Evolutionary conservation across 37 sponge, comb jelly and placozoan species (phyloP).

Genomic region (Theonella swinhoei): DNA sequence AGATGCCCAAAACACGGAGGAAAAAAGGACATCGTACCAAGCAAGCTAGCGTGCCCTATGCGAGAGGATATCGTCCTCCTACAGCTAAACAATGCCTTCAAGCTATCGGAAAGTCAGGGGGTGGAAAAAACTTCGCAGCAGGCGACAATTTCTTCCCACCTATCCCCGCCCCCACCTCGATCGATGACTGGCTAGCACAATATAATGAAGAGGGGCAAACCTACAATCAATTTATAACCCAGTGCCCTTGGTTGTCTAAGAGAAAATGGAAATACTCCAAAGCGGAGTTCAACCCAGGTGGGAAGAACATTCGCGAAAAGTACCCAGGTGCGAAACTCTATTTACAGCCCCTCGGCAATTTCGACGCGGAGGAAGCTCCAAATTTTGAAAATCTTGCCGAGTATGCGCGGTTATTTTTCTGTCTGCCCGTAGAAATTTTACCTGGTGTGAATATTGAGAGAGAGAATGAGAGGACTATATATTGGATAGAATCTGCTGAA

Average conservation of each 20-base stretch:
- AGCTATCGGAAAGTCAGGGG: slow-evolving; percentile 55
- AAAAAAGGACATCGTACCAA: background rate
- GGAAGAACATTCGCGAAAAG: slow-evolving; percentile 60
- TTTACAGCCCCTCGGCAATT: slow-evolving; percentile 77
- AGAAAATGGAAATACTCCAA: slow-evolving; percentile 65
- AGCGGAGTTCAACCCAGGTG: slow-evolving; percentile 57
- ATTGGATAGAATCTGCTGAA: slow-evolving; percentile 11
- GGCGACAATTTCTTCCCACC: slow-evolving; percentile 50
- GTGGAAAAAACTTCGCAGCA: background rate
- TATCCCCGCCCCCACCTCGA: slow-evolving; percentile 72
- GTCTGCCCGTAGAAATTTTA: slow-evolving; percentile 60
- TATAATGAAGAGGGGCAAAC: slow-evolving; percentile 95
- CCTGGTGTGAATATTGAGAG: slow-evolving; percentile 48
- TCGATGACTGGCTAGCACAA: slow-evolving; percentile 97
- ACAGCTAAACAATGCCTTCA: slow-evolving; percentile 17
- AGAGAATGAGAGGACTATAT: background rate
- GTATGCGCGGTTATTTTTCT: slow-evolving; percentile 76
- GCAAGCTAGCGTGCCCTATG: slow-evolving; percentile 75
- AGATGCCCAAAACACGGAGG: background rate
- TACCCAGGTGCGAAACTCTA: slow-evolving; percentile 84
- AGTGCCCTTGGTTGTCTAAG: slow-evolving; percentile 85
- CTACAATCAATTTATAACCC: slow-evolving; percentile 65
- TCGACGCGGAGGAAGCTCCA: slow-evolving; percentile 47
- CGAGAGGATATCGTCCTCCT: slow-evolving; percentile 75
- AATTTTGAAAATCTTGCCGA: slow-evolving; percentile 56